Evolutionary conservation across 2,888 invertebrate species (phyloP), one percentile per base, ranked within the genome.

Genomic region (Acanthosoma haemorrhoidale): DNA sequence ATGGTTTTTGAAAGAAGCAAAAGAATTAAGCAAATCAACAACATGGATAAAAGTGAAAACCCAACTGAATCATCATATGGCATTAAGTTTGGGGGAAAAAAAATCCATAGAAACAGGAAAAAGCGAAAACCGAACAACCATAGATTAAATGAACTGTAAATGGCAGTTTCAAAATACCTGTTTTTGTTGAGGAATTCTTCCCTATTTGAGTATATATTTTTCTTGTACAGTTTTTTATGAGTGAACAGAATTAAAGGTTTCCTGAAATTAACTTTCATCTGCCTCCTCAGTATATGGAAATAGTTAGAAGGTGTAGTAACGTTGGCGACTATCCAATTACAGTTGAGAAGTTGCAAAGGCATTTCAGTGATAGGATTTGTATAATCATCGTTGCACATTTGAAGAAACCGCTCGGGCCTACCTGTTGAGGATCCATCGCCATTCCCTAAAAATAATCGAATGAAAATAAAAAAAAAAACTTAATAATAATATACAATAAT

Each of bases 161-260:
- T n/a, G n/a, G n/a, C n/a, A n/a, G n/a, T n/a, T n/a, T n/a, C n/a
- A n/a, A n/a, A 75, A 75, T 87, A 87, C 13, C 75, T 73, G 0
- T 86, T 87, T 13, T 84, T 85, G 1, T 81, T 77, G 34, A 80
- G 75, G 81, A 92, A 88, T 39, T 90, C 89, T 69, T 84, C 83
- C 76, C 92, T 86, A 43, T 84, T 83, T 11, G 91, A 91, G 66
- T 86, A 80, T 69, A 89, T 90, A 79, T 85, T 87, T 75, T 90
- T 89, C 75, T 91, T 86, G 71, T 92, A 84, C 73, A 92, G 83
- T 51, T 88, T 84, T 80, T 92, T 93, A 1, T 92, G 92, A 13
- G 90, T 87, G 83, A 91, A 86, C 6, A 91, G 78, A 3, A 92
- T 84, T 74, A 91, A 80, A 32, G 92, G 92, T 80, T 92, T 92